phyloP scores from a whole-genome alignment of 1,140 invertebrate species.

The Acyrthosiphon pisum region DNA sequence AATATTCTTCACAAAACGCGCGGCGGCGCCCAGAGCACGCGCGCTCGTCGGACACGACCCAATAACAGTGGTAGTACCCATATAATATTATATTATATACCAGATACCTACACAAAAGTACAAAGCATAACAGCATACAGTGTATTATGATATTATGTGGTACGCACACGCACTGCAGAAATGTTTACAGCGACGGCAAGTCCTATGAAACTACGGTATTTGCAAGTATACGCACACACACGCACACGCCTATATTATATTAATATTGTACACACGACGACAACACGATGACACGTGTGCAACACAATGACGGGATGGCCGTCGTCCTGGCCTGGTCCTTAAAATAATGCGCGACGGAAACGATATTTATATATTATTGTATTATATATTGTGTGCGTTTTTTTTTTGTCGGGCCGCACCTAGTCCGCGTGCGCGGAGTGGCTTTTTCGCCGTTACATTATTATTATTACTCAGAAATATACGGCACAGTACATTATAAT shows the following conservation, averaged over 20 bases:
- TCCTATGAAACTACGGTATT: neutral
- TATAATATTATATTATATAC: too few species aligned
- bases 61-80: neutral
- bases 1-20: neutral
- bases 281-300: neutral
- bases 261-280: neutral
- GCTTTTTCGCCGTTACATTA: conserved; percentile 5
- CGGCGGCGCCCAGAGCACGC: neutral
- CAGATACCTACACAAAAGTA: neutral
- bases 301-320: conserved; percentile 44
- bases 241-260: neutral
- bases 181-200: neutral
- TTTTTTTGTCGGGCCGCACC: neutral
- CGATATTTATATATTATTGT: neutral
- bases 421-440: conserved; percentile 1
- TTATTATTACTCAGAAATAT: neutral
- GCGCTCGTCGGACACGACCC: neutral
- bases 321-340: neutral
- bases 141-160: neutral
- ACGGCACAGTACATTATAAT: neutral
- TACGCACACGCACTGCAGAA: neutral
- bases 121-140: neutral
- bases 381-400: neutral
- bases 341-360: conserved; percentile 44
- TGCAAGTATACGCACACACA: neutral